Evolutionary conservation across 1,140 invertebrate genomes (phyloP), one percentile per base, ranked within the genome.

Genomic region (Atta texana): DNA sequence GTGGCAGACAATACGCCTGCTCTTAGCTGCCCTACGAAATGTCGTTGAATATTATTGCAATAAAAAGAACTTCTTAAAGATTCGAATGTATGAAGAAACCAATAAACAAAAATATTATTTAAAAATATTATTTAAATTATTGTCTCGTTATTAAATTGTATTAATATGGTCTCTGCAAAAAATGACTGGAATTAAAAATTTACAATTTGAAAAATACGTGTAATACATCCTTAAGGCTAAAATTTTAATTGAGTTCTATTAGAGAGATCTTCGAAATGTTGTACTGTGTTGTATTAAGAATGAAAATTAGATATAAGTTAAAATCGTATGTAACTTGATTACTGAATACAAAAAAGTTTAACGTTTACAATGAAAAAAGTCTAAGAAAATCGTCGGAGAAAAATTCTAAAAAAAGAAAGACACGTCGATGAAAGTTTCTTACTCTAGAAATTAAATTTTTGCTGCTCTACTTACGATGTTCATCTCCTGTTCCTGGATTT

Each of bases 401-500:
- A 0, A 21, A 12, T 12, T 68, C n/a, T 55, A 14, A 31, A 28
- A 24, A 53, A 34, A 34, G 49, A 34, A 21, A 14, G 3, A 53
- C 1, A 12, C 51, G 5, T 34, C 10, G 16, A 31, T 31, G 1
- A 34, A 57, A 75, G 28, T 57, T 12, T 57, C 10, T 14, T 34
- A n/a, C 2, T 14, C 21, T 24, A 24, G 39, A 28, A 76, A 61
- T 4, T 16, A 44, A 1, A 28, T 24, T 24, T 2, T 64, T n/a
- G 8, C 8, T 12, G 8, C 14, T 72, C 6, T 84, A 97, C 98
- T 98, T 96, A 98, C 98, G 94, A 98, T 98, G 94, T 98, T 98
- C 97, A 98, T 97, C 94, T 98, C 98, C 94, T 98, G 98, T 51
- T 98, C 97, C 95, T 98, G 98, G 85, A 98, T 98, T 94, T 98